Evolutionary conservation across 2,888 invertebrate species (phyloP).

Genomic region (Cryptus armator): DNA sequence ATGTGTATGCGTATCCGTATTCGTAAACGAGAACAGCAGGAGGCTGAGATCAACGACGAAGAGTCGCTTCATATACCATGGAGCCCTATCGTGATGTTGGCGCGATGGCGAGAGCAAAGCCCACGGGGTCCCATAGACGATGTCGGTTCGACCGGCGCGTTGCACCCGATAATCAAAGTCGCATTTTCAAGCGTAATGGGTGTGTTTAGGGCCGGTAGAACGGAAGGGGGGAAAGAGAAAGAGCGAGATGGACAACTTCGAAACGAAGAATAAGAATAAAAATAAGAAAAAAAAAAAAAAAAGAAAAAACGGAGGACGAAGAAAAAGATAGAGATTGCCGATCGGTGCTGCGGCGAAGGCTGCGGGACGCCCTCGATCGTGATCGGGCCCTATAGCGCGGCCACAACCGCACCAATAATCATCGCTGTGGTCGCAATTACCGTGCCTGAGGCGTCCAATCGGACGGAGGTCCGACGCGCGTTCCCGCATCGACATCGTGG

Average conservation of each 20-base stretch:
- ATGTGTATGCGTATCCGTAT: slow-evolving; percentile 19
- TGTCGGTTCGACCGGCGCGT: slow-evolving; percentile 60
- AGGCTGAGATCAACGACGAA: slow-evolving; percentile 37
- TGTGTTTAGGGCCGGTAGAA: slow-evolving; percentile 78
- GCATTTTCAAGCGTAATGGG: slow-evolving; percentile 83
- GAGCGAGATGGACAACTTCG: slow-evolving; percentile 42
- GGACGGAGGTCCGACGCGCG: slow-evolving; percentile 57
- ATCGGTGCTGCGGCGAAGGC: slow-evolving; percentile 68
- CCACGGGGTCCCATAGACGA: slow-evolving; percentile 53
- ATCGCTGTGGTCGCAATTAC: slow-evolving; percentile 82
- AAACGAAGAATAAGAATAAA: slow-evolving; percentile 35
- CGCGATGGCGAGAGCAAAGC: slow-evolving; percentile 48
- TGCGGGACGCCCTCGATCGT: slow-evolving; percentile 78
- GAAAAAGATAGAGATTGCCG: slow-evolving; percentile 52
- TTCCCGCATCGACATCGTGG: slow-evolving; percentile 68
- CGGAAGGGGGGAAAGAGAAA: slow-evolving; percentile 63
- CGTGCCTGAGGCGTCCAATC: slow-evolving; percentile 82
- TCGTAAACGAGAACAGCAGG: slow-evolving; percentile 26
- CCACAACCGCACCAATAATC: slow-evolving; percentile 82
- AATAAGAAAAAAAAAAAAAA: slow-evolving; percentile 33
- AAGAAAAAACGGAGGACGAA: slow-evolving; percentile 33
- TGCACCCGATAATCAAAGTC: slow-evolving; percentile 84
- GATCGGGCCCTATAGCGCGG: slow-evolving; percentile 76
- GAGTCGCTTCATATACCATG: neutral
- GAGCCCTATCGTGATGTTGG: slow-evolving; percentile 15